A percentile compares a stretch with the other conserved stretches of the same genome.
Conservation (phyloP, 2,888 invertebrate species). For the Stictocephala bisonia region DNA sequence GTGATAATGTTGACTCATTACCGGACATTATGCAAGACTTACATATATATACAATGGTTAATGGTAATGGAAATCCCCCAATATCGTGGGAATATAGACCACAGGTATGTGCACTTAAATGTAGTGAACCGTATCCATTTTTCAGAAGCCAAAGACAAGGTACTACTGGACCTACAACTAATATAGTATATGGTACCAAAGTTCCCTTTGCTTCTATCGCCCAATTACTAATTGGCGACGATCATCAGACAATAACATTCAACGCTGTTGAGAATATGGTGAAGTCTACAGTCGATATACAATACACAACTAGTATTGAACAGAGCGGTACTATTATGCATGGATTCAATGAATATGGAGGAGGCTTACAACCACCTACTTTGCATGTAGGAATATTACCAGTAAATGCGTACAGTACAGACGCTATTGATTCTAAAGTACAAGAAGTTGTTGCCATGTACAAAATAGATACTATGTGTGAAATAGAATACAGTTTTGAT, state of each 20-base stretch:
- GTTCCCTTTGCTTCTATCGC: not conserved
- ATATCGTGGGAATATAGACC: conserved; percentile 19
- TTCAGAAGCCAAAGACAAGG: too few relatives aligned
- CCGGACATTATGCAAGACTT: conserved; percentile 10
- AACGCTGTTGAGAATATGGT: not conserved
- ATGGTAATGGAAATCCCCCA: not conserved
- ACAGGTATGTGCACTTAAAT: not conserved
- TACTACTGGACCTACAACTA: too few relatives aligned
- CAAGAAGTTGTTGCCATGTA: not conserved
- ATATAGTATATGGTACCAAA: not conserved
- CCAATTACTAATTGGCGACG: not conserved
- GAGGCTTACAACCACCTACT: conserved; percentile 3
- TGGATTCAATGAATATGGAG: conserved; percentile 14
- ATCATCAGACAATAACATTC: not conserved
- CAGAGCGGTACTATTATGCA: not conserved
- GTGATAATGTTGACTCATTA: not conserved
- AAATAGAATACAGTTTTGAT: conserved; percentile 3
- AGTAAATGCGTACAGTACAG: conserved; percentile 1
- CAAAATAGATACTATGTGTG: not conserved
- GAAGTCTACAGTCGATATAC: not conserved
- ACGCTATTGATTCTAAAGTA: not conserved
- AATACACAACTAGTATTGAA: not conserved
- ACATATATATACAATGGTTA: conserved; percentile 6
- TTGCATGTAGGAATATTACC: conserved; percentile 15
- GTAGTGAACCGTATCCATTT: conserved; percentile 3